Base-by-base conservation (phyloP, 2,888 invertebrate species). In the Trichacis sp. region DNA sequence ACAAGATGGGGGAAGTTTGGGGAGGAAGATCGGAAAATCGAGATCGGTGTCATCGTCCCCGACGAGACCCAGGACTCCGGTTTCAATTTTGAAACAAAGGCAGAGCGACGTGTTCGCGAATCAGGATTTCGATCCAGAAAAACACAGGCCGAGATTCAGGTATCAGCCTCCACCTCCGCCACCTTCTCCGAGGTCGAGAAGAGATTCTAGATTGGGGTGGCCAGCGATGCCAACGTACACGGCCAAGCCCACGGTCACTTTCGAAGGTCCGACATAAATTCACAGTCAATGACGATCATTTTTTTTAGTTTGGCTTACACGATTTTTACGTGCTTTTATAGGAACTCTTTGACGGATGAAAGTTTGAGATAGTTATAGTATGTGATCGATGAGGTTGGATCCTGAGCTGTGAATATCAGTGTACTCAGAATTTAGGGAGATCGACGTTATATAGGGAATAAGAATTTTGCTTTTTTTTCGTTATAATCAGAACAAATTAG, bases 71-170 rank as follows among this genome's bases (percentile, higher is more conserved):
- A 68, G 73, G 58, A 85, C 85, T 60, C 84, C 85, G 4, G 79
- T 81, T 1, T 85, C 85, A 17, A 85, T 85, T 30, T 70, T 85
- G 36, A 85, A 85, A 70, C 78, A 76, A 33, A 53, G 73, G 4
- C 73, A 77, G 14, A 67, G 69, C 36, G 88, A 88, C 67, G 84
- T 88, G 33, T 89, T 90, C 74, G 88, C 88, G 57, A 87, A 88
- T 81, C 91, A 92, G 85, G 87, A 88, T 53, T 93, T 91, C 81
- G 92, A 94, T 85, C 92, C 93, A 5, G 88, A 88, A 68, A 89
- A 89, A 40, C 93, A 94, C 84, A 88, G 91, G 49, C 93, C 93
- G 20, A 89, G 89, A 71, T 90, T 89, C 75, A 89, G 93, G 60
- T 94, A 94, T 82, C 92, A 92, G 79, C 93, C 93, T 1, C 87